phyloP scores from a whole-genome alignment of 2,113 vertebrate genomes.

The Vulpes lagopus region DNA sequence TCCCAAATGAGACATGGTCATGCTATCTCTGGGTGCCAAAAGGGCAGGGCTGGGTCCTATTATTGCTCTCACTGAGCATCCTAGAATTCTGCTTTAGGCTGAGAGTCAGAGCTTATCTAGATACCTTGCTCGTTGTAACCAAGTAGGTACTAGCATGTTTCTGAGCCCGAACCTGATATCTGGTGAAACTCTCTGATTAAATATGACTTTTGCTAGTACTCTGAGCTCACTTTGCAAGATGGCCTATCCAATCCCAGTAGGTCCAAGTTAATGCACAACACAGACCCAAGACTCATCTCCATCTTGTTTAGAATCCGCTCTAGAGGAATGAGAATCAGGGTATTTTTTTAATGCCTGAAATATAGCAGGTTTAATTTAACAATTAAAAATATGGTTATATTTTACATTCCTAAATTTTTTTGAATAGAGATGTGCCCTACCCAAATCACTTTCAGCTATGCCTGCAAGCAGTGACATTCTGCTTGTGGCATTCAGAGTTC shows the following conservation, averaged over 20 bases:
- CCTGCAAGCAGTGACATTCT: slow-evolving; percentile 5
- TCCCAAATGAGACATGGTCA: neutral
- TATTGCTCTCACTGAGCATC: neutral
- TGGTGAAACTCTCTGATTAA: neutral
- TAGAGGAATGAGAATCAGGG: neutral
- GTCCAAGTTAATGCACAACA: neutral
- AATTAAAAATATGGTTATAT: neutral
- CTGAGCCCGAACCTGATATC: neutral
- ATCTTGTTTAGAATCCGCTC: neutral
- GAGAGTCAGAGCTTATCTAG: neutral
- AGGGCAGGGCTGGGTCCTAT: fast-evolving
- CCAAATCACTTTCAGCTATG: slow-evolving; percentile 37
- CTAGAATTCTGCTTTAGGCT: neutral
- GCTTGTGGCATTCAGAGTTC: slow-evolving; percentile 62
- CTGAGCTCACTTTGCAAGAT: neutral
- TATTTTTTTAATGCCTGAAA: neutral
- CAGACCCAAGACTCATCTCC: neutral
- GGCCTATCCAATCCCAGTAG: neutral
- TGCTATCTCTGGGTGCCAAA: too few relatives aligned
- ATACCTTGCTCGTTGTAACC: fast-evolving
- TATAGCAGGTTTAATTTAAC: neutral
- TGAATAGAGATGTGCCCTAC: neutral
- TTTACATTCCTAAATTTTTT: slow-evolving; percentile 26
- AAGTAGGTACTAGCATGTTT: neutral
- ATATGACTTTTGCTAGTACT: neutral